These are phyloP conservation scores for Hirtodrosophila confusa DNA, from an alignment of 2,888 invertebrate species.

Conservation along the genomic window DNA sequence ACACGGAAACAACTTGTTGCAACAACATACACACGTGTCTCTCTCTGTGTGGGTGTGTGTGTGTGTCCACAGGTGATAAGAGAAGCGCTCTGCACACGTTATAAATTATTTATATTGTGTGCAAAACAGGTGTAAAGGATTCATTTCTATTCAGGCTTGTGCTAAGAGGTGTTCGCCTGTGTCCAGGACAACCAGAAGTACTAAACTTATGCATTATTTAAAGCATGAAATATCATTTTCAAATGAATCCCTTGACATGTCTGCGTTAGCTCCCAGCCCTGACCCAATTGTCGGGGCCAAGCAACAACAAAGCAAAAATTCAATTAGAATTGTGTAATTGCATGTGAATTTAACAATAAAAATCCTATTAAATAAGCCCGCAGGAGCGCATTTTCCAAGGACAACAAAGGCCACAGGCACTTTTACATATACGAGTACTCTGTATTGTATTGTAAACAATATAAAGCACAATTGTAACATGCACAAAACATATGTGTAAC, in stretches of 20 bases:
- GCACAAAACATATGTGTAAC: conserved; percentile 48
- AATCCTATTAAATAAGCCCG: conserved; percentile 36
- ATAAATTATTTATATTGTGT: conserved; percentile 76
- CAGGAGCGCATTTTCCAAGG: conserved; percentile 25
- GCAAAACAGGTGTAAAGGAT: conserved; percentile 63
- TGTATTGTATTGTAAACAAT: conserved; percentile 48
- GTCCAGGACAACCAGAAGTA: conserved; percentile 11
- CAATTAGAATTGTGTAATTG: conserved; percentile 42
- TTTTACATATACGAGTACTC: conserved; percentile 42
- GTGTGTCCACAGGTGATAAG: conserved; percentile 12
- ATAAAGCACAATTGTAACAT: conserved; percentile 66
- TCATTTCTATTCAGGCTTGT: conserved; percentile 24
- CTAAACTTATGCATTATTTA: conserved; percentile 20
- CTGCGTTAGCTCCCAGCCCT: background rate
- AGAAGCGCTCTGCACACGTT: conserved; percentile 36
- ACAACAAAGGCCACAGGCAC: conserved; percentile 41
- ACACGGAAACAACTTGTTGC: conserved; percentile 78
- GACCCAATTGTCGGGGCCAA: background rate
- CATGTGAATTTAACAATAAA: conserved; percentile 13
- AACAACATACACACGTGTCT: conserved; percentile 22
- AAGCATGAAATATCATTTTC: background rate
- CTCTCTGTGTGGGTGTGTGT: conserved; percentile 4
- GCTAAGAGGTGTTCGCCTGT: background rate
- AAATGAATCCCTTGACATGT: too few species aligned
- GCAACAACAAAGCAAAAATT: conserved; percentile 14